These are phyloP conservation scores for Caenorhabditis remanei DNA, from an alignment of 1,140 invertebrate species.

Conservation along the genomic window DNA sequence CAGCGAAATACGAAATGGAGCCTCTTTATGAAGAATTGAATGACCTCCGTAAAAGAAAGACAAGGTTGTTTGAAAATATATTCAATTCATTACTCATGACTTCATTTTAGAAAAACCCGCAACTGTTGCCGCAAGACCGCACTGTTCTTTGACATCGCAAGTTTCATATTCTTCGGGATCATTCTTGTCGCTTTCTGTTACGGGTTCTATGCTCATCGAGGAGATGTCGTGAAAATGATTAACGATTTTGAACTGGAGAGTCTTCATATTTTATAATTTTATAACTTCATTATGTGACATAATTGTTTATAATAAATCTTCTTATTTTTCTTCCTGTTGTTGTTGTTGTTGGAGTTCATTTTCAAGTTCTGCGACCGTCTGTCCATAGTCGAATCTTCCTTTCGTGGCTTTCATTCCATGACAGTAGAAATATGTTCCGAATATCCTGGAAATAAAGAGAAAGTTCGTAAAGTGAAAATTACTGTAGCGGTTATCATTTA, in stretches of 20 bases:
- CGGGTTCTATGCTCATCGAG: not conserved
- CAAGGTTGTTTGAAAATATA: not conserved
- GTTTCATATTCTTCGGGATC: slow-evolving; percentile 11
- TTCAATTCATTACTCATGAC: not conserved
- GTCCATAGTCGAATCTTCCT: slow-evolving; percentile 35
- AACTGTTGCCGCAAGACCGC: slow-evolving; percentile 9
- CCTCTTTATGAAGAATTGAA: slow-evolving; percentile 43
- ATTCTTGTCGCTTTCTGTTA: not conserved
- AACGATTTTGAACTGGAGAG: slow-evolving; percentile 19
- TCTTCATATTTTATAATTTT: not conserved
- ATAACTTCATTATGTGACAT: not conserved
- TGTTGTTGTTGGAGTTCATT: not conserved
- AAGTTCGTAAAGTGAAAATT: too few relatives aligned
- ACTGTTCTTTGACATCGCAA: not conserved
- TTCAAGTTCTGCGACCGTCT: not conserved
- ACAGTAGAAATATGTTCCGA: slow-evolving; percentile 71
- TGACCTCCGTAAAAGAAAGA: slow-evolving; percentile 29
- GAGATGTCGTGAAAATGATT: not conserved
- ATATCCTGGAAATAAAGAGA: slow-evolving; percentile 57
- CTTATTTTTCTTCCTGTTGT: slow-evolving; percentile 19
- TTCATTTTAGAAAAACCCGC: slow-evolving; percentile 14
- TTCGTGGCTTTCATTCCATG: slow-evolving; percentile 69
- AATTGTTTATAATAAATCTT: not conserved
- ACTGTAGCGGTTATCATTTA: not conserved
- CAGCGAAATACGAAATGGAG: slow-evolving; percentile 43